Evolutionary conservation across 2,113 vertebrate species (phyloP), one percentile per base, ranked within the genome.

Genomic region (Calyptommatus sinebrachiatus): DNA sequence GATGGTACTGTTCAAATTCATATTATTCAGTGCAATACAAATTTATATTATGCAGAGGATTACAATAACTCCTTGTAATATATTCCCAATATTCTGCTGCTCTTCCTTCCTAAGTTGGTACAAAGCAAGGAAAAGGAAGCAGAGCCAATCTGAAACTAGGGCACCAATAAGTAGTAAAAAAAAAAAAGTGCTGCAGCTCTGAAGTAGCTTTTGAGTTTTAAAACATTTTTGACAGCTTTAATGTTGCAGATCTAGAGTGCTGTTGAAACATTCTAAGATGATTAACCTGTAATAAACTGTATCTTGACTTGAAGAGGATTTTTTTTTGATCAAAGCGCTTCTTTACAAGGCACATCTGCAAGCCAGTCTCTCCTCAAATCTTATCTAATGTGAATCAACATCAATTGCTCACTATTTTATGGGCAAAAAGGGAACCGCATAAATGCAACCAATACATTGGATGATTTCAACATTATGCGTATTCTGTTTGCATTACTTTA

Each of bases 201-300:
- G 88, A 90, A 91, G 80, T 86, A 1, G 24, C 45, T 85, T 83
- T 77, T 87, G 68, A 87, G 89, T 80, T n/a, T 66, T 77, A 83
- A 81, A 88, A 83, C 18, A 73, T 89, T 87, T 71, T 83, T 91
- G 87, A 89, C 88, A 89, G 45, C 81, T 48, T 88, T 72, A 76
- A 81, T 81, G 84, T 62, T 78, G 83, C 76, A 77, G 76, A 80
- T 88, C 73, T 88, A 41, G 89, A 73, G 12, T 57, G 53, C 63
- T 90, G 84, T 24, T 82, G 76, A 69, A 88, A 68, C 71, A 21
- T 48, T 88, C 71, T n/a, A 84, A 87, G 53, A 71, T 81, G 71
- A 92, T 89, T 90, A 89, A 87, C 50, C 78, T 81, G 73, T 46
- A 89, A 86, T 83, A 88, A 92, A 92, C 78, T 78, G 69, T 80